These are phyloP conservation scores for Merluccius polli DNA, from an alignment of 2,797 vertebrate species.

Conservation along the genomic window DNA sequence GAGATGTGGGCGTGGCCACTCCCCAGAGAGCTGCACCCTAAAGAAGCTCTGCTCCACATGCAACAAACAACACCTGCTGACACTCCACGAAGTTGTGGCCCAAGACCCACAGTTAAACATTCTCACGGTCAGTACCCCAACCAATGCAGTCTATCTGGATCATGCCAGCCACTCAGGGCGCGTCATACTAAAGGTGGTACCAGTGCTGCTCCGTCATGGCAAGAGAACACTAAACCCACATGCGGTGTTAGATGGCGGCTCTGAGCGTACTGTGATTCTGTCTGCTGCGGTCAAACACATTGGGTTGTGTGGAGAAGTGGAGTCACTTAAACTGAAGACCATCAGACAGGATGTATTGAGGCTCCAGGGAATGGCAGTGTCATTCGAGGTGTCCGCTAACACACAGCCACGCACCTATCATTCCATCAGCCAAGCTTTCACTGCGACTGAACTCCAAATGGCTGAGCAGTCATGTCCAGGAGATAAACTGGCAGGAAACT, in stretches of 20 bases:
- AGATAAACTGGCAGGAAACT: not conserved
- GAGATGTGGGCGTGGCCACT: slow-evolving; percentile 16
- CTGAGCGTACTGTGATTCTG: slow-evolving; percentile 13
- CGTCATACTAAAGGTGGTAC: slow-evolving; percentile 19
- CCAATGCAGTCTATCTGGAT: slow-evolving; percentile 8
- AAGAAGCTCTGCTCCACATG: slow-evolving; percentile 22
- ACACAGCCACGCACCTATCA: not conserved
- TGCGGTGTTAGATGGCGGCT: slow-evolving; percentile 15
- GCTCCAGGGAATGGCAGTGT: slow-evolving; percentile 4
- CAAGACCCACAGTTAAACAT: slow-evolving; percentile 2
- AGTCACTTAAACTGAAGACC: slow-evolving; percentile 9
- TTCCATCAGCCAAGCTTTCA: not conserved
- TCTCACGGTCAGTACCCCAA: slow-evolving; percentile 6
- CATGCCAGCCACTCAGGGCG: not conserved
- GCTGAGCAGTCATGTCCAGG: slow-evolving; percentile 12
- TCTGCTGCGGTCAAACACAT: slow-evolving; percentile 1
- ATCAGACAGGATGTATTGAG: slow-evolving; percentile 16
- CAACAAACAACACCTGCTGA: slow-evolving; percentile 8
- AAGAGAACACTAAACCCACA: slow-evolving; percentile 10
- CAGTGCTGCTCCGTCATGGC: no score
- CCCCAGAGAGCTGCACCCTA: slow-evolving; percentile 14
- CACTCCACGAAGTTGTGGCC: slow-evolving; percentile 8
- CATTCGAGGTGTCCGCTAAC: slow-evolving; percentile 7
- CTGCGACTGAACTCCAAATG: slow-evolving; percentile 9
- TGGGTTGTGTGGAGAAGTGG: not conserved